These are phyloP conservation scores for Sesamia nonagrioides DNA, from an alignment of 1,140 invertebrate species.

Conservation along the genomic window DNA sequence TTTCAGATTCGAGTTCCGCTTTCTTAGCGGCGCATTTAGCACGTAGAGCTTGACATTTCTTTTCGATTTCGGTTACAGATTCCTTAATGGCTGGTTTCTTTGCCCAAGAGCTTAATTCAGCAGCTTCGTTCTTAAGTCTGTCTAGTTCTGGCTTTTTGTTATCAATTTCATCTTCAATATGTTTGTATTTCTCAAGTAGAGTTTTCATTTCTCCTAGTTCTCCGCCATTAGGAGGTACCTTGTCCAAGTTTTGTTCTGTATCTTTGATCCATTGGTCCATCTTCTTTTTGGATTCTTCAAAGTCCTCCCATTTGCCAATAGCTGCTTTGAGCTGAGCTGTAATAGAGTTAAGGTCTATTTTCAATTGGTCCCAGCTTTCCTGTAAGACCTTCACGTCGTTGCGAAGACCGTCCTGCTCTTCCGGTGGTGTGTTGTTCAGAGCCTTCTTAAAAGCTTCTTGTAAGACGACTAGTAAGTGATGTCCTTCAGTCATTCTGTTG, in stretches of 20 bases:
- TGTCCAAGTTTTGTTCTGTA: slow-evolving; percentile 89
- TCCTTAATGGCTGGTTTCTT: slow-evolving; percentile 89
- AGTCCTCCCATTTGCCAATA: slow-evolving; percentile 94
- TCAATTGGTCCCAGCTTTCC: slow-evolving; percentile 94
- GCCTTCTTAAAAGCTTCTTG: slow-evolving; percentile 95
- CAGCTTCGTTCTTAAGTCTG: slow-evolving; percentile 91
- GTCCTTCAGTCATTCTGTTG: slow-evolving; percentile 94
- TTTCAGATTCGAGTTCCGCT: slow-evolving; percentile 91
- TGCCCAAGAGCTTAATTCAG: slow-evolving; percentile 91
- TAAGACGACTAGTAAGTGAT: slow-evolving; percentile 92
- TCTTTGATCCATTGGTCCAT: slow-evolving; percentile 92
- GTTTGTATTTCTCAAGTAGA: slow-evolving; percentile 94
- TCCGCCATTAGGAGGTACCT: slow-evolving; percentile 91
- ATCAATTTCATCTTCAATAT: slow-evolving; percentile 92
- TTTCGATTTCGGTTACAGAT: slow-evolving; percentile 89
- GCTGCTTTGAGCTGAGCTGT: slow-evolving; percentile 93
- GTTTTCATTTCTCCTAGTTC: slow-evolving; percentile 97
- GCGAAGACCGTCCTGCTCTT: slow-evolving; percentile 93
- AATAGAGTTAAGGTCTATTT: slow-evolving; percentile 93
- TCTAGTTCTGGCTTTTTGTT: slow-evolving; percentile 92
- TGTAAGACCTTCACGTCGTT: slow-evolving; percentile 92
- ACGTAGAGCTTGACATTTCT: slow-evolving; percentile 90
- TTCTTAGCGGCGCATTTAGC: slow-evolving; percentile 89
- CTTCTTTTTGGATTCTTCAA: slow-evolving; percentile 90
- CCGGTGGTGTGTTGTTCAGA: slow-evolving; percentile 92